Conservation (phyloP, 2,113 vertebrate genomes). For the Tyrannus savana region DNA sequence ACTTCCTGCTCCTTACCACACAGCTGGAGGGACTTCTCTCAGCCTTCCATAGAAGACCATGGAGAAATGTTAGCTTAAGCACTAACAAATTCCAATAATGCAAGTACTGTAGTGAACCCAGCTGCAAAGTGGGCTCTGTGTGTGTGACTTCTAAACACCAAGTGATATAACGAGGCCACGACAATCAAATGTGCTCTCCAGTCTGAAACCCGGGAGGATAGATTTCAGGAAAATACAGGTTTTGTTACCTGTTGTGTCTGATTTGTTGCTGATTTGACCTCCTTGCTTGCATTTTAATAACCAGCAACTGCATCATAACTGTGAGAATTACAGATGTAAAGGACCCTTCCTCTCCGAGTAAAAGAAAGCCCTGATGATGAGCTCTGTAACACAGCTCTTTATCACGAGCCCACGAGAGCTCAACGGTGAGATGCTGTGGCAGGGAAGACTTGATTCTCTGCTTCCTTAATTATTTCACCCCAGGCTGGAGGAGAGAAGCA, state of each 20-base stretch:
- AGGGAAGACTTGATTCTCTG: neutral
- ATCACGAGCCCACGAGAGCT: neutral
- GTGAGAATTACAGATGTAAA: neutral
- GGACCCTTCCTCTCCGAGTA: neutral
- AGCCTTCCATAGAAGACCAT: fast-evolving
- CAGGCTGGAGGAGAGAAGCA: neutral
- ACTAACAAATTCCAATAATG: neutral
- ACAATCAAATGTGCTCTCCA: neutral
- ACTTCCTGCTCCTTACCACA: neutral
- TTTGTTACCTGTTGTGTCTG: neutral
- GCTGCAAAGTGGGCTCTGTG: neutral
- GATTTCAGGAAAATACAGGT: neutral
- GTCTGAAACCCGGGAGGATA: neutral
- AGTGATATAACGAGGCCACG: neutral
- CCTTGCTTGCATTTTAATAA: neutral
- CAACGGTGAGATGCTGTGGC: neutral
- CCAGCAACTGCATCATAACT: fast-evolving
- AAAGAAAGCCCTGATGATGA: neutral
- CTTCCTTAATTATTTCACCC: neutral
- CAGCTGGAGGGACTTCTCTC: fast-evolving
- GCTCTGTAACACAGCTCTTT: neutral
- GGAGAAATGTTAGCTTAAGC: neutral
- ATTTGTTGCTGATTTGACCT: neutral
- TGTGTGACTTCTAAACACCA: neutral
- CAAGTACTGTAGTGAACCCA: neutral